Evolutionary conservation across 2,113 vertebrate genomes (phyloP).

Genomic region (Protobothrops flavoviridis): DNA sequence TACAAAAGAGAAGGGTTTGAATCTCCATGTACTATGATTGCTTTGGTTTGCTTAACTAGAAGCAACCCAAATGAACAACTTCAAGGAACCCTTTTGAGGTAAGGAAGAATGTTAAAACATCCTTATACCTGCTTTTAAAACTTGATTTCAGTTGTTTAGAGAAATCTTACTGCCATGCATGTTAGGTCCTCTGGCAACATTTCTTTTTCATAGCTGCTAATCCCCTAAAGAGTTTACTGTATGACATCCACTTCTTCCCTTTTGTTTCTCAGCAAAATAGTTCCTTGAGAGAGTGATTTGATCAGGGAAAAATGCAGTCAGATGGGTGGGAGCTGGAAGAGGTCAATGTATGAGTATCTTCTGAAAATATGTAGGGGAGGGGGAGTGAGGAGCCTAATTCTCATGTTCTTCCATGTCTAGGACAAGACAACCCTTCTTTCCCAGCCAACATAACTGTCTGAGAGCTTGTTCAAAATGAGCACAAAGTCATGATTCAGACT

Average conservation of each 20-base stretch:
- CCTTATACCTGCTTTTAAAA: neutral
- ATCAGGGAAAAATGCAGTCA: slow-evolving; percentile 12
- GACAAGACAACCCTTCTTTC: neutral
- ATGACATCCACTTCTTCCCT: neutral
- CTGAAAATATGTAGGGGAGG: neutral
- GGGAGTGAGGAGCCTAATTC: neutral
- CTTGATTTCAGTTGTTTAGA: neutral
- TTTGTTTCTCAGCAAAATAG: neutral
- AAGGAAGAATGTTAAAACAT: neutral
- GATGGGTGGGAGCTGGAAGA: neutral
- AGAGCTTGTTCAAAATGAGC: neutral
- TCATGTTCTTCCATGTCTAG: neutral
- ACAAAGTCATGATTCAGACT: neutral
- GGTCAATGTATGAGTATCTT: neutral
- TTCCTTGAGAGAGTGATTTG: fast-evolving
- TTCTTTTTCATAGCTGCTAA: neutral
- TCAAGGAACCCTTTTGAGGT: neutral
- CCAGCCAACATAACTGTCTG: neutral
- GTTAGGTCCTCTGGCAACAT: neutral
- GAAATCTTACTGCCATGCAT: neutral
- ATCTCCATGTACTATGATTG: neutral
- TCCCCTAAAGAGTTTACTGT: neutral
- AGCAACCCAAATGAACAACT: neutral
- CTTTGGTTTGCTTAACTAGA: neutral
- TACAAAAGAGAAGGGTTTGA: neutral